Conservation (phyloP, 2,888 invertebrate species). For the Dynastes tityus region DNA sequence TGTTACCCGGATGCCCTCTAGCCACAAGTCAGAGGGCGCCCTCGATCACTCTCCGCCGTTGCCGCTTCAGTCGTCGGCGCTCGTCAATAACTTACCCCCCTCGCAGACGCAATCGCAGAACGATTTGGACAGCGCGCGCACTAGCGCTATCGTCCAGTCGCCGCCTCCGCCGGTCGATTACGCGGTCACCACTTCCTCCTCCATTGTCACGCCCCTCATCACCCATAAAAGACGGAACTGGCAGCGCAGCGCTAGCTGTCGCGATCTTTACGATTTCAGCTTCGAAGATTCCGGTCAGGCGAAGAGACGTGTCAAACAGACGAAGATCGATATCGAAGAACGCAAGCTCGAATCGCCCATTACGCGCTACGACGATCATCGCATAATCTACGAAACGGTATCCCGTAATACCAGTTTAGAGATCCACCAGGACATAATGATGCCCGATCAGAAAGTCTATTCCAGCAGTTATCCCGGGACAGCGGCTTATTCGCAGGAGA, state of each 20-base stretch:
- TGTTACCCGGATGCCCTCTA: conserved; percentile 74
- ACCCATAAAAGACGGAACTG: conserved; percentile 74
- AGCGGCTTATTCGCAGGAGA: conserved; percentile 77
- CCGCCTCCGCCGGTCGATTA: conserved; percentile 28
- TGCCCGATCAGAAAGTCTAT: conserved; percentile 82
- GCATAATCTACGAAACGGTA: conserved; percentile 76
- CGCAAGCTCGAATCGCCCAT: conserved; percentile 79
- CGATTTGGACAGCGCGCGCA: conserved; percentile 62
- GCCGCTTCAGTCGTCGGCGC: conserved; percentile 45
- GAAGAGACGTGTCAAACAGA: conserved; percentile 73
- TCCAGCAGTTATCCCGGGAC: conserved; percentile 91
- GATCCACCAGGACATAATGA: conserved; percentile 77
- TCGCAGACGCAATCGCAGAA: conserved; percentile 70
- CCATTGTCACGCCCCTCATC: conserved; percentile 60
- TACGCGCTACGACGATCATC: conserved; percentile 82
- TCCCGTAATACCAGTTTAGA: conserved; percentile 78
- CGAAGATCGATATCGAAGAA: conserved; percentile 66
- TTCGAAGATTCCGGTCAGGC: conserved; percentile 81
- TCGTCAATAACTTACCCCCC: conserved; percentile 63
- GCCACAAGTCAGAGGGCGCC: conserved; percentile 73
- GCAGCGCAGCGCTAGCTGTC: conserved; percentile 88
- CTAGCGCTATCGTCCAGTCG: conserved; percentile 23
- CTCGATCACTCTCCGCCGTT: conserved; percentile 70
- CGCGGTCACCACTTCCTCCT: conserved; percentile 35
- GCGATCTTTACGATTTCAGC: conserved; percentile 85